Evolutionary conservation across 2,113 vertebrate genomes (phyloP).

Genomic region (Bufo bufo): DNA sequence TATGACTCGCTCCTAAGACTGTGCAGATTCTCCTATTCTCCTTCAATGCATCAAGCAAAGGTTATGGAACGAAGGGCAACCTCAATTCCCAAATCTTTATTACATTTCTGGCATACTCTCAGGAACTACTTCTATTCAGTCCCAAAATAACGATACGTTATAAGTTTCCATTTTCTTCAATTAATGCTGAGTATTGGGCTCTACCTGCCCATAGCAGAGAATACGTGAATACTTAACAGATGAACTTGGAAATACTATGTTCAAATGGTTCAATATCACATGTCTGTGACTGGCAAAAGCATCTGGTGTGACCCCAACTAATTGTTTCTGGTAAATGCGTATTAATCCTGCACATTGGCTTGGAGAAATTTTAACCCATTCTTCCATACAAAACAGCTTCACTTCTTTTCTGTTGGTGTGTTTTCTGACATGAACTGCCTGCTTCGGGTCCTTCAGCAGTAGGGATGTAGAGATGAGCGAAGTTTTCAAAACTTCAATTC

Average conservation of each 20-base stretch:
- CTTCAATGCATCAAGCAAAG: background rate
- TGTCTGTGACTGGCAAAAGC: no score
- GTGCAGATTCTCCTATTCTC: conserved; percentile 30
- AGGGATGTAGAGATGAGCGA: no score
- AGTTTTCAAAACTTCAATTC: no score
- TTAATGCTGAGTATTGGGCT: background rate
- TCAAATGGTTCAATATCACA: no score
- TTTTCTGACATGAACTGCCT: no score
- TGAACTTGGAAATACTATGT: background rate
- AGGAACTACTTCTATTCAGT: background rate
- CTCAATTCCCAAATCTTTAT: conserved; percentile 36
- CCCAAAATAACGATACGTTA: conserved; percentile 5
- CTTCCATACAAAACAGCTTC: no score
- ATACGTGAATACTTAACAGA: background rate
- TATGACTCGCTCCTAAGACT: background rate
- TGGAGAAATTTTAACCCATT: no score
- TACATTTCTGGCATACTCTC: conserved; percentile 26
- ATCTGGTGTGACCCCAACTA: no score
- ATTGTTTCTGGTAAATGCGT: no score
- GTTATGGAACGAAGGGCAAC: background rate
- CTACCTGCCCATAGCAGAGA: background rate
- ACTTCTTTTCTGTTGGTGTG: no score
- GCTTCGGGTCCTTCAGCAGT: no score
- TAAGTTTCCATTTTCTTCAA: conserved; percentile 17
- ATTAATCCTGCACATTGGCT: no score